phyloP scores from a whole-genome alignment of 2,888 invertebrate species.

The Xestia c-nigrum region DNA sequence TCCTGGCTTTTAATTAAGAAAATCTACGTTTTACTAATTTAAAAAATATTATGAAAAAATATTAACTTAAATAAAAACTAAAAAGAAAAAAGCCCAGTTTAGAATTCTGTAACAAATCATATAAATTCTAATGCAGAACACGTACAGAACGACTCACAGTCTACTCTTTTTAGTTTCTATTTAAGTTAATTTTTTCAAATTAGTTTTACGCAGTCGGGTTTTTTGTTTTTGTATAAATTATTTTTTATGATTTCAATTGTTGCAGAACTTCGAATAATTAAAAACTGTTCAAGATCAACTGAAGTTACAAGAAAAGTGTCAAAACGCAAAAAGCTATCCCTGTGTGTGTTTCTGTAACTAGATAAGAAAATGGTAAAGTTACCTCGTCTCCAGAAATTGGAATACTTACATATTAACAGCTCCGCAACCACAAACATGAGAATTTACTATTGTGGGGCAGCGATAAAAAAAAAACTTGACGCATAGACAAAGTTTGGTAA shows the following conservation, averaged over 20 bases:
- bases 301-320: background rate
- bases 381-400: too few species aligned
- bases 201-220: too few species aligned
- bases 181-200: too few species aligned
- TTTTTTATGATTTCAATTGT: background rate
- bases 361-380: background rate
- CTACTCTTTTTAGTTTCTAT: too few species aligned
- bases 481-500: slow-evolving; percentile 30
- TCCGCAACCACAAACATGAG: background rate
- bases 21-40: too few species aligned
- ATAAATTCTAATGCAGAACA: too few species aligned
- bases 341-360: background rate
- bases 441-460: background rate
- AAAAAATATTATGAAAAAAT: too few species aligned
- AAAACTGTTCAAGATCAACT: background rate
- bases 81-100: too few species aligned
- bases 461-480: slow-evolving; percentile 24
- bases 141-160: too few species aligned
- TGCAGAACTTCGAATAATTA: background rate
- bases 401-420: background rate
- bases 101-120: too few species aligned
- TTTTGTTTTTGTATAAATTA: too few species aligned
- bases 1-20: background rate
- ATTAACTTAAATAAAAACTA: too few species aligned
- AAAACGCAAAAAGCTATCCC: background rate